A percentile compares a stretch with the other conserved stretches of the same genome.
Conservation (phyloP, 2,797 vertebrate species). For the Hydrolagus colliei region DNA sequence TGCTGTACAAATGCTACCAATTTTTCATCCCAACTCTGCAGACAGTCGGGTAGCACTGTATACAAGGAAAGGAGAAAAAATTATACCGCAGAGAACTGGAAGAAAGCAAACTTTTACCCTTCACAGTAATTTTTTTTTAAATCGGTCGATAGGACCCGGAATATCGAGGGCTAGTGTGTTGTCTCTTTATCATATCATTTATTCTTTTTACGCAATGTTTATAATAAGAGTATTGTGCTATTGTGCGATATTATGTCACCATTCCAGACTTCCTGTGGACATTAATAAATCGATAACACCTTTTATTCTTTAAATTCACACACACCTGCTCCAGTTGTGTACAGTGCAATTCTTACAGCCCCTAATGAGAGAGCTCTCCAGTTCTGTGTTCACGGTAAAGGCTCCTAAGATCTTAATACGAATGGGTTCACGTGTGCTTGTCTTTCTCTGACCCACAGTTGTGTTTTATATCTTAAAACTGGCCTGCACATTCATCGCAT, state of each 20-base stretch:
- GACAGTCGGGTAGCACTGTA: slow-evolving; percentile 34
- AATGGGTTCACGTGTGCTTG: neutral
- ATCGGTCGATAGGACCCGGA: slow-evolving; percentile 40
- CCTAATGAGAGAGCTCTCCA: neutral
- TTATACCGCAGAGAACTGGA: slow-evolving; percentile 24
- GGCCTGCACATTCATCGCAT: neutral
- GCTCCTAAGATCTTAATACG: neutral
- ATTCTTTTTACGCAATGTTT: slow-evolving; percentile 46
- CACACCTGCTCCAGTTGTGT: neutral
- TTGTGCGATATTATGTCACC: slow-evolving; percentile 45
- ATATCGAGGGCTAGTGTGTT: slow-evolving; percentile 42
- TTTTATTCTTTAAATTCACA: slow-evolving; percentile 39
- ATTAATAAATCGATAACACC: slow-evolving; percentile 56
- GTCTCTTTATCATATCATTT: slow-evolving; percentile 44
- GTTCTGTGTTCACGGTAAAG: neutral
- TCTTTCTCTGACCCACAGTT: neutral
- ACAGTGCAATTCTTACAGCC: neutral
- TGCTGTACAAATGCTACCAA: slow-evolving; percentile 51
- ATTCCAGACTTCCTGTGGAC: slow-evolving; percentile 46
- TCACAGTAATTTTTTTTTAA: slow-evolving; percentile 39
- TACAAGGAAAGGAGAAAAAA: slow-evolving; percentile 2
- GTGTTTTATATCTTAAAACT: neutral
- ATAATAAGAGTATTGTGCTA: slow-evolving; percentile 40
- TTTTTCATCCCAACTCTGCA: slow-evolving; percentile 46
- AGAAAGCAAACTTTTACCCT: slow-evolving; percentile 38